Base-by-base conservation (phyloP, 2,113 vertebrate species). In the Misgurnus anguillicaudatus region DNA sequence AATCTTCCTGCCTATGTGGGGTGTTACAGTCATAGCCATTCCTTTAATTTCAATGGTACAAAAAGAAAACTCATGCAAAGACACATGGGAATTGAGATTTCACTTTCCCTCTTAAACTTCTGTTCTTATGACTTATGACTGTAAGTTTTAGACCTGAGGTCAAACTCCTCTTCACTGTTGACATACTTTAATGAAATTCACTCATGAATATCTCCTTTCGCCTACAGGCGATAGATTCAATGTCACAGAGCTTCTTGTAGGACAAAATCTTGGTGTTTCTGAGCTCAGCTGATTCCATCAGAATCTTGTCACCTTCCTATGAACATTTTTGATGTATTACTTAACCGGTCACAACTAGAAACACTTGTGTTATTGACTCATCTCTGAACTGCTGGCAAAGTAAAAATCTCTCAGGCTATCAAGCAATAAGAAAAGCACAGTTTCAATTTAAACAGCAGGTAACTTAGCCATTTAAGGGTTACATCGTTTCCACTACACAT, bases 201-300 rank as follows among this genome's bases (percentile, higher is more conserved):
- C 24, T n/a, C 17, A 61, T n/a, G n/a, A n/a, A 69, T 69, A 41
- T 61, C 65, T 48, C 66, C 38, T 36, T 5, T 21, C 31, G 41
- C n/a, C n/a, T 57, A 9, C 53, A 60, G 67, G 16, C 39, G 4
- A 78, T 61, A 55, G 66, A 70, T 70, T 78, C 60, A 79, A 79
- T 79, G 67, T 71, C 67, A 63, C 31, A 62, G 53, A 53, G 58
- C 62, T 79, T 62, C 57, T 62, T 39, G 77, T 71, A 66, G 58
- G 45, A 63, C 55, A 71, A 38, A 70, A 61, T 79, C 41, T 41
- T 38, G 38, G 71, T 41, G 11, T 60, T 24, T 60, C 38, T 63
- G 3, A 19, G 41, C 6, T 36, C 77, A 61, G 76, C 65, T n/a
- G 8, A 41, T 24, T 69, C 16, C 16, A 71, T 70, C 42, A 11